Percentiles rank a stretch among this genome's conserved stretches.
Conservation (phyloP, 1,140 invertebrate genomes). For the Drosophila equinoxialis region DNA sequence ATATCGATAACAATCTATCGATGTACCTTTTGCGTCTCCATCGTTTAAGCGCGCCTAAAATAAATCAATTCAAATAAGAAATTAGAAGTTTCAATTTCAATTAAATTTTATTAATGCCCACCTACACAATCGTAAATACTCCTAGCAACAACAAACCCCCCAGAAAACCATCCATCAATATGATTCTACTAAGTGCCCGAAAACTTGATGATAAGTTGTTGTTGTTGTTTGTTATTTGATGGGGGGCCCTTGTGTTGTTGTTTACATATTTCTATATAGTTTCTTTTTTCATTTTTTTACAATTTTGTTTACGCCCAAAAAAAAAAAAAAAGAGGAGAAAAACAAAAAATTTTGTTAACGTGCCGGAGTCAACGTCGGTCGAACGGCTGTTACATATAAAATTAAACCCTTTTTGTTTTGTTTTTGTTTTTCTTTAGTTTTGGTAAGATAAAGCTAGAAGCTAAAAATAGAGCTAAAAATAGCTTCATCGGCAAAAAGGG, state of each 20-base stretch:
- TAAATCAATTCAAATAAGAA: background rate
- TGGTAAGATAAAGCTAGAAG: slow-evolving; percentile 54
- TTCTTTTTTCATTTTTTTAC: slow-evolving; percentile 44
- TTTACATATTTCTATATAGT: slow-evolving; percentile 45
- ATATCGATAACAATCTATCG: too few species aligned
- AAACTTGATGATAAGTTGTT: slow-evolving; percentile 49
- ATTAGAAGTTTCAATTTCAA: too few species aligned
- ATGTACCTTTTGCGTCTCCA: too few species aligned
- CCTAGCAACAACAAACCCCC: background rate
- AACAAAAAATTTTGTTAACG: slow-evolving; percentile 57
- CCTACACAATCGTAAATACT: background rate
- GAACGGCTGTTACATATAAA: slow-evolving; percentile 30
- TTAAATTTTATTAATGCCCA: background rate
- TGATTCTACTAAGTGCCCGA: slow-evolving; percentile 21
- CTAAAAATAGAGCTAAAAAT: slow-evolving; percentile 54
- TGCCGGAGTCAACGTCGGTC: slow-evolving; percentile 58
- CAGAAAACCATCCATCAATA: slow-evolving; percentile 21
- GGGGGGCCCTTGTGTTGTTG: slow-evolving; percentile 36
- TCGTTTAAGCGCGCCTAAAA: background rate
- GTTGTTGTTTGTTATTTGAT: background rate
- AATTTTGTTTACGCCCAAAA: slow-evolving; percentile 65
- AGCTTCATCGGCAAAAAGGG: slow-evolving; percentile 17
- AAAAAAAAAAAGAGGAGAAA: slow-evolving; percentile 7
- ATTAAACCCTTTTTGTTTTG: slow-evolving; percentile 43
- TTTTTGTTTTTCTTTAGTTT: slow-evolving; percentile 25